Conservation (phyloP, 2,888 invertebrate species). For the Apantesis nais region DNA sequence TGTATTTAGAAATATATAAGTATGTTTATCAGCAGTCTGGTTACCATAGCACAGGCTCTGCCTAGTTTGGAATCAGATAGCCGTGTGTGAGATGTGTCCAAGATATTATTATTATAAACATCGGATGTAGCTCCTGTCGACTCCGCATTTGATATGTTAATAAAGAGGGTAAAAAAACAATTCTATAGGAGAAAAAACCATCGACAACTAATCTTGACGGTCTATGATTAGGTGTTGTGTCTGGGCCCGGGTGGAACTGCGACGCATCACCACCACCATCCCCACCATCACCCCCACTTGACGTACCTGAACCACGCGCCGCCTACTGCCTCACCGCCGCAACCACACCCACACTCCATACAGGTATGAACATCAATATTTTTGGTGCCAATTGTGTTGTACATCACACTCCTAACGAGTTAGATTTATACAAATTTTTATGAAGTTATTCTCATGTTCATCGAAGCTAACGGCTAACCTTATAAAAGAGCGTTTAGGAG, state of each 20-base stretch:
- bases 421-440: background rate
- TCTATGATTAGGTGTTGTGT: constrained; percentile 68
- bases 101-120: too few relatives aligned
- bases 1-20: too few relatives aligned
- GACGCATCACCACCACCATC: constrained; percentile 75
- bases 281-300: constrained; percentile 80
- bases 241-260: constrained; percentile 67
- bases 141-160: too few relatives aligned
- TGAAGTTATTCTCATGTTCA: background rate
- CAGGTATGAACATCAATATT: constrained; percentile 52
- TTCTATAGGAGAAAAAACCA: too few relatives aligned
- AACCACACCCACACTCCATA: constrained; percentile 70
- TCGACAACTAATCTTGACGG: background rate
- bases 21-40: too few relatives aligned
- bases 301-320: constrained; percentile 81
- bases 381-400: constrained; percentile 1
- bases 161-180: too few relatives aligned
- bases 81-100: too few relatives aligned
- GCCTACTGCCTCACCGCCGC: constrained; percentile 76
- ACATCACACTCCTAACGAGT: background rate
- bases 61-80: too few relatives aligned
- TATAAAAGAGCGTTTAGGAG: background rate
- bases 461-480: background rate
- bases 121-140: too few relatives aligned
- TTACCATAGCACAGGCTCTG: too few relatives aligned